Evolutionary conservation across 2,888 invertebrate genomes (phyloP), one percentile per base, ranked within the genome.

Genomic region (Taphrorychus bicolor): DNA sequence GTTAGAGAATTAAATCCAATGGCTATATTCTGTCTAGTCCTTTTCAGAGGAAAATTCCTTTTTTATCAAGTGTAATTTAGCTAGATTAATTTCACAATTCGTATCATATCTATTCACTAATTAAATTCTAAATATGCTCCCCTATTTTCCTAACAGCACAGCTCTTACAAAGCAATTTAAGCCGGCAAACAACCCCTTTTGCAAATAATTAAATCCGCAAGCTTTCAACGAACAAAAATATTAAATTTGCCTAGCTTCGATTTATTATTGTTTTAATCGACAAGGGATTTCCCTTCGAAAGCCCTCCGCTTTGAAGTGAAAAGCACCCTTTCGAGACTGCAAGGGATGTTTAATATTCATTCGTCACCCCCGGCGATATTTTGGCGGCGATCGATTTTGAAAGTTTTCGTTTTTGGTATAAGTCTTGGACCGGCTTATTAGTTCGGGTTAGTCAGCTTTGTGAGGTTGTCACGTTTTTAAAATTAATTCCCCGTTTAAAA

Each of bases 1-100:
- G 56, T 51, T 40, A 41, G 42, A n/a, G 42, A 57, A 57, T 57
- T 57, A 42, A 19, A 57, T 32, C 11, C 24, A 32, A 54, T 9
- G 14, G 54, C 32, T 32, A 32, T 11, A 32, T 32, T 11, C 32
- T 32, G 32, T 32, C 11, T 32, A 32, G 11, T 32, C 32, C 9
- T 32, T 32, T 32, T 9, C 7, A 9, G 32, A 32, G 32, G 3
- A 32, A 32, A 32, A 32, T 32, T 32, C n/a, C n/a, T n/a, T n/a
- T n/a, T n/a, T n/a, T n/a, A n/a, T n/a, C n/a, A n/a, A n/a, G n/a
- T n/a, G n/a, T n/a, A n/a, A n/a, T n/a, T n/a, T n/a, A n/a, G n/a
- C n/a, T n/a, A n/a, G n/a, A n/a, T n/a, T n/a, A n/a, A n/a, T n/a
- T n/a, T n/a, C n/a, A n/a, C n/a, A n/a, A n/a, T n/a, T n/a, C n/a